Evolutionary conservation across 2,113 vertebrate genomes (phyloP).

Genomic region (Corythornis madagascariensis): DNA sequence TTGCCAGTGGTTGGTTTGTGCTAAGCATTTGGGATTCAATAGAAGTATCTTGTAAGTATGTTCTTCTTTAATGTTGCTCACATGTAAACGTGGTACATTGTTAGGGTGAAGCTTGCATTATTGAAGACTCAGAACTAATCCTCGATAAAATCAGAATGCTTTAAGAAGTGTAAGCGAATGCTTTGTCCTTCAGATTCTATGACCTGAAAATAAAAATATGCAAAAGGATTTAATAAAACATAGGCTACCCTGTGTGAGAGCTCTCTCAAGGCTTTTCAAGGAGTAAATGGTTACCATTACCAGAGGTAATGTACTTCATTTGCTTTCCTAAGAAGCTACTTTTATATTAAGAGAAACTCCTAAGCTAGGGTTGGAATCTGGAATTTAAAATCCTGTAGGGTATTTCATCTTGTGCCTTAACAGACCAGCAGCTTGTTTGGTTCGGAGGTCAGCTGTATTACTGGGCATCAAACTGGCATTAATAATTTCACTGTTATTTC

Average conservation of each 20-base stretch:
- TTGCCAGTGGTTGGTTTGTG: background rate
- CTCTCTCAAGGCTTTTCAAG: conserved; percentile 62
- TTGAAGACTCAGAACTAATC: conserved; percentile 46
- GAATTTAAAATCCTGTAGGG: conserved; percentile 38
- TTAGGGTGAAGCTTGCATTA: conserved; percentile 42
- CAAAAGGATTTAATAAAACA: conserved; percentile 66
- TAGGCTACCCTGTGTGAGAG: conserved; percentile 7
- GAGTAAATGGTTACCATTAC: conserved; percentile 63
- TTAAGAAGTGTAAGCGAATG: conserved; percentile 17
- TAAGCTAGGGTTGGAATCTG: conserved; percentile 10
- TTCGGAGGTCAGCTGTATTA: background rate
- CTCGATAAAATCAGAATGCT: conserved; percentile 20
- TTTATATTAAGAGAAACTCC: conserved; percentile 44
- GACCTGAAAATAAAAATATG: conserved; percentile 60
- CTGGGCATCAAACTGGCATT: background rate
- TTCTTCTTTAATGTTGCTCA: conserved; percentile 24
- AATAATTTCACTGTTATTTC: conserved; percentile 1
- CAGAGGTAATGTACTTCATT: conserved; percentile 65
- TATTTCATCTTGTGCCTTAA: background rate
- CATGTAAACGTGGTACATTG: background rate
- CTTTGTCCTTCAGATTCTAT: conserved; percentile 63
- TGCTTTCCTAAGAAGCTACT: conserved; percentile 56
- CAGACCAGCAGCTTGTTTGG: background rate
- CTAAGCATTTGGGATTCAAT: background rate
- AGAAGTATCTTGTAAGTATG: background rate